Evolutionary conservation across 2,797 vertebrate genomes (phyloP).

Genomic region (Discoglossus pictus): DNA sequence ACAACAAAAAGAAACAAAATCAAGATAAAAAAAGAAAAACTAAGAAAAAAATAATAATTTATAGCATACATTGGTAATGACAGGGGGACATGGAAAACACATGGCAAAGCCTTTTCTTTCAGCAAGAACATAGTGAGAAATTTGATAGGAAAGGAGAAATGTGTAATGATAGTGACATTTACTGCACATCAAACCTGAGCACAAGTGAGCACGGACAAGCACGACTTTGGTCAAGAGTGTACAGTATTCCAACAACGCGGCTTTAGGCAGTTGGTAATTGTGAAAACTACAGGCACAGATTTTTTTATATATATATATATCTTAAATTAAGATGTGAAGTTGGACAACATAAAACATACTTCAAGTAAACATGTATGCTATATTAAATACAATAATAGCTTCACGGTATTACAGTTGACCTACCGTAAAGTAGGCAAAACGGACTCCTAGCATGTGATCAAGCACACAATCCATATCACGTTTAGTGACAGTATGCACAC

Average conservation of each 20-base stretch:
- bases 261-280: conserved; percentile 54
- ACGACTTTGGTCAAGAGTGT: conserved; percentile 73
- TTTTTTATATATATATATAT: no score
- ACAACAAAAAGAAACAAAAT: no score
- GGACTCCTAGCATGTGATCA: no score
- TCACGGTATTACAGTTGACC: conserved; percentile 50
- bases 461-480: no score
- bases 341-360: conserved; percentile 31
- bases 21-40: conserved; percentile 64
- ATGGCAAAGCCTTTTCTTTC: conserved; percentile 56
- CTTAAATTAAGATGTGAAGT: conserved; percentile 10
- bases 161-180: conserved; percentile 44
- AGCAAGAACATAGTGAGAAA: conserved; percentile 11
- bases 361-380: conserved; percentile 39
- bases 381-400: conserved; percentile 38
- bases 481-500: conserved; percentile 53
- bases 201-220: conserved; percentile 61
- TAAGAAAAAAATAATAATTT: conserved; percentile 72
- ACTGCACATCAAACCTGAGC: conserved; percentile 68
- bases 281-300: conserved; percentile 41
- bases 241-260: conserved; percentile 60
- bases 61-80: conserved; percentile 59
- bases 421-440: conserved; percentile 31
- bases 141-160: conserved; percentile 51
- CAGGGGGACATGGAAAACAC: conserved; percentile 56